Evolutionary conservation across 2,888 invertebrate genomes (phyloP), one percentile per base, ranked within the genome.

Genomic region (Mythimna loreyi): DNA sequence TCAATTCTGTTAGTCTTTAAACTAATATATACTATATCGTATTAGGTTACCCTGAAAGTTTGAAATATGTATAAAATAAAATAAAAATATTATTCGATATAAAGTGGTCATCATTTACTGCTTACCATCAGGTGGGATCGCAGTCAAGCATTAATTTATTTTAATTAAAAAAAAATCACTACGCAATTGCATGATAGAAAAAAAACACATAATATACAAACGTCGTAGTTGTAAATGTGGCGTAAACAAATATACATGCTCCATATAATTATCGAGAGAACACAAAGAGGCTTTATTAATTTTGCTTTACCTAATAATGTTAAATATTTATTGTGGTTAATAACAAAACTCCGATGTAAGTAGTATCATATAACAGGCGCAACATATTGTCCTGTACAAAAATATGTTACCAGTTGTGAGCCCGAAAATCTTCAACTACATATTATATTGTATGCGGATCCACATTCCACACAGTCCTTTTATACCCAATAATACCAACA

Each of bases 401-500:
- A 66, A 76, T 64, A 71, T 74, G 45, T 78, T 66, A 67, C 25
- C 62, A 64, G 64, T 72, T 56, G 67, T 66, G 56, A 69, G 68
- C 69, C 75, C 60, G 57, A 83, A 78, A 75, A 83, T 77, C 78
- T 80, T 83, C 76, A 72, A 79, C 82, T 75, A 80, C 79, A 78
- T 75, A 80, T 66, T 67, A 77, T 70, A 75, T 83, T 83, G 80
- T 84, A 84, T 86, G 83, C 85, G 86, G 75, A 82, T 80, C 71
- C 82, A 78, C 77, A 85, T 84, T 83, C 82, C 82, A 72, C 75
- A 79, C 66, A 81, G 79, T 78, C 83, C 84, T 84, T 84, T 84
- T 81, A 85, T 84, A 79, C 84, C 84, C 81, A 82, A 86, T 89
- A 87, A 89, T 87, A 88, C 87, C 85, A 86, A 81, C 85, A 87